Conservation (phyloP, 2,888 invertebrate species). For the Cheilosia variabilis region DNA sequence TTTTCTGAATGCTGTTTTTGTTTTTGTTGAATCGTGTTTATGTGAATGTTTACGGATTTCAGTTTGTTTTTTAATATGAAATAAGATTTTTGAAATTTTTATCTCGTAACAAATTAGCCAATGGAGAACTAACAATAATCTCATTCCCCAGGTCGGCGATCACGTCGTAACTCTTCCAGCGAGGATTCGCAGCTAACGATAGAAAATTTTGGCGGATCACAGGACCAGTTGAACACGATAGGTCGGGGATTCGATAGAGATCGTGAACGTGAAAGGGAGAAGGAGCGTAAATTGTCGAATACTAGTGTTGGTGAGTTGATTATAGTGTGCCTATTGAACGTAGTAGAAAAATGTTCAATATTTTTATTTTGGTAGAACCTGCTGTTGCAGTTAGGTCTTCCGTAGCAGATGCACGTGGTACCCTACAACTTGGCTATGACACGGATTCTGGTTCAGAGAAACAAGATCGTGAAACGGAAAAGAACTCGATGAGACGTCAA, state of each 20-base stretch:
- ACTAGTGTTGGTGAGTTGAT: constrained; percentile 80
- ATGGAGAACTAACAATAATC: constrained; percentile 10
- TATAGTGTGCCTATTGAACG: neutral
- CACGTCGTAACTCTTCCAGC: constrained; percentile 91
- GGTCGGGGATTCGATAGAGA: constrained; percentile 90
- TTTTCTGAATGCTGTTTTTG: constrained; percentile 48
- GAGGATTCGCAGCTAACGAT: constrained; percentile 96
- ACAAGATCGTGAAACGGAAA: constrained; percentile 86
- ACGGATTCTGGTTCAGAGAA: constrained; percentile 86
- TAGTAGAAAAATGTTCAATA: neutral
- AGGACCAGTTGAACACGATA: constrained; percentile 93
- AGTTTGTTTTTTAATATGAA: constrained; percentile 22
- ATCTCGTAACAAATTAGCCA: neutral
- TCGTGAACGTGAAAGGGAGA: constrained; percentile 84
- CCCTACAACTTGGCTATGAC: constrained; percentile 88
- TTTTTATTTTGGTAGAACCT: constrained; percentile 84
- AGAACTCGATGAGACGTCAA: constrained; percentile 85
- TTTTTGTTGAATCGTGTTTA: constrained; percentile 9
- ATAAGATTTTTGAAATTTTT: neutral
- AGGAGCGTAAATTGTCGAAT: constrained; percentile 84
- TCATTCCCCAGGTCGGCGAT: constrained; percentile 90
- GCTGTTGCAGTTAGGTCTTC: constrained; percentile 90
- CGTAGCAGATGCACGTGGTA: constrained; percentile 90
- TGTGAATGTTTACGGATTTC: constrained; percentile 33
- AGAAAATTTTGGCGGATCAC: constrained; percentile 96